These are phyloP conservation scores for Sigmodon hispidus DNA, from an alignment of 2,113 vertebrate genomes.

Conservation along the genomic window DNA sequence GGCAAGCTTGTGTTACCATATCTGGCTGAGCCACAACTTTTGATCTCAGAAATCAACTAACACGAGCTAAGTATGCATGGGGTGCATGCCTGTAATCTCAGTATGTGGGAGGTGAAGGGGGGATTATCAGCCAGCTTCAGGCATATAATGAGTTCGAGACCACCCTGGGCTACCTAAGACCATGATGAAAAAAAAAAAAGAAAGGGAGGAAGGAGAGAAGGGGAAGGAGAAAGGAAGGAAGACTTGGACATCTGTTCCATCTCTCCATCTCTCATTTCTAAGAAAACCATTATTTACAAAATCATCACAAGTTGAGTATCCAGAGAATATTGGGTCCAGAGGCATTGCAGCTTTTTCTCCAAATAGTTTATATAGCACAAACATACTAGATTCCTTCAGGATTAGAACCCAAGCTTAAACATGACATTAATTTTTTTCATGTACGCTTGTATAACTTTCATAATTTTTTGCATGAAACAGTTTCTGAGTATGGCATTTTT, in stretches of 20 bases:
- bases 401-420: neutral
- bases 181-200: neutral
- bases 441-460: neutral
- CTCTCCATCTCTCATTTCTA: neutral
- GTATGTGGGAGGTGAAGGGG: neutral
- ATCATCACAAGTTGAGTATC: neutral
- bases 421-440: neutral
- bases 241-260: neutral
- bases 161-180: neutral
- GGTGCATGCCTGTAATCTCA: neutral
- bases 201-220: neutral
- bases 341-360: neutral
- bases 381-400: neutral
- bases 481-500: neutral
- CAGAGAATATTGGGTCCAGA: neutral
- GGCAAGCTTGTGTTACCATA: neutral
- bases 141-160: neutral
- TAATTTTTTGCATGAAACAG: neutral
- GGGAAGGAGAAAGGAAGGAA: neutral
- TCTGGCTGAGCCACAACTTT: neutral
- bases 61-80: neutral
- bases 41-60: neutral
- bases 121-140: neutral
- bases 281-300: neutral
- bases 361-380: neutral